Evolutionary conservation across 2,888 invertebrate genomes (phyloP), one percentile per base, ranked within the genome.

Genomic region (Hirtodrosophila alboralis): DNA sequence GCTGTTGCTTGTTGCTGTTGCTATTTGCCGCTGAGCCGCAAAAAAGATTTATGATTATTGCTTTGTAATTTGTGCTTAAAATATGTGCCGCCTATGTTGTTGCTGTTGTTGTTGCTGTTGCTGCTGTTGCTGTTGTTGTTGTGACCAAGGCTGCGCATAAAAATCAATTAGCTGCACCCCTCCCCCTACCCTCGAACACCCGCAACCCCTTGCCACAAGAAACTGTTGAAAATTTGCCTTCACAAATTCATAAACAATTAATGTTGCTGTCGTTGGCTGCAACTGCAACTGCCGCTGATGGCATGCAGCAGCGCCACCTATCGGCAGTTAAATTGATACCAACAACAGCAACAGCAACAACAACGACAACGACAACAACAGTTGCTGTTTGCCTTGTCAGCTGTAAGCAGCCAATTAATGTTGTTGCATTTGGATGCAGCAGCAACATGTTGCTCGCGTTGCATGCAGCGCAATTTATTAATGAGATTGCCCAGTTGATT

Each of bases 391-490:
- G 60, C 49, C 65, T 72, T 78, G 77, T 79, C 79, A 68, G 65
- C 77, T 68, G 75, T 79, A 83, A 84, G 81, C 78, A 80, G 84
- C 72, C 81, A 81, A 81, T 81, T 81, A 83, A 80, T 80, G 83
- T 75, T 80, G 75, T 73, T 72, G 76, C 76, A 61, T 61, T 64
- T 48, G 49, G 41, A 52, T 41, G 56, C 51, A 52, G 28, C 56
- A 54, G 61, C 65, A 74, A 70, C 69, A 70, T 80, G 77, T 77
- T 83, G 70, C 63, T 53, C 33, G 28, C 57, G 69, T 84, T 75
- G 86, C 88, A 88, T 88, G 87, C 85, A 73, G 88, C 54, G 88
- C 88, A 87, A 88, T 88, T 88, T 88, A 88, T 88, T 88, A 88
- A 88, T 88, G 88, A 88, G 88, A 88, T 88, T 88, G 87, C 84